Percentiles rank a stretch among this genome's conserved stretches.
phyloP scores from a whole-genome alignment of 2,888 invertebrate genomes.

The Anoplius nigerrimus region DNA sequence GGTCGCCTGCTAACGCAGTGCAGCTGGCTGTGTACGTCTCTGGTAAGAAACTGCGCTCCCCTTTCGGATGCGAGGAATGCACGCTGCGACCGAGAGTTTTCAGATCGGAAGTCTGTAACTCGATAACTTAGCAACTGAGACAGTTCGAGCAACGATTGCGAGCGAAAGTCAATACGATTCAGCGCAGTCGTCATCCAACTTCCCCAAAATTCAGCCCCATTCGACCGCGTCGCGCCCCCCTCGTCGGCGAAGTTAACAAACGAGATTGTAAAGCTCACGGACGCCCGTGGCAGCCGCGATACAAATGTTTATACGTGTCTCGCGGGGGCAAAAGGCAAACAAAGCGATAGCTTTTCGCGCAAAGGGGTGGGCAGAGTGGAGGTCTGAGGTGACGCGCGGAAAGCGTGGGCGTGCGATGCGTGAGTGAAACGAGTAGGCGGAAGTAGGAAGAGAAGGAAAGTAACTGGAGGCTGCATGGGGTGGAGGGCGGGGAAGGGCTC shows the following conservation, averaged over 20 bases:
- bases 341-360: constrained; percentile 47
- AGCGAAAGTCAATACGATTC: no score
- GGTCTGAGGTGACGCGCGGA: constrained; percentile 21
- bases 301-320: constrained; percentile 56
- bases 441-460: not conserved
- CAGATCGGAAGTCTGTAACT: no score
- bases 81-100: no score
- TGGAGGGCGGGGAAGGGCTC: constrained; percentile 14
- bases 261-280: constrained; percentile 9
- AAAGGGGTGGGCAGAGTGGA: not conserved
- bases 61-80: no score
- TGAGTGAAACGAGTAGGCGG: not conserved
- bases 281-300: constrained; percentile 31
- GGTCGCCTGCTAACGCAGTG: no score
- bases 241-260: constrained; percentile 2
- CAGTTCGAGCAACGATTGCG: no score
- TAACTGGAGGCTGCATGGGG: no score
- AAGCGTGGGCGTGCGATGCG: constrained; percentile 7
- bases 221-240: not conserved
- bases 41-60: no score
- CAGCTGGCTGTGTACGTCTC: no score
- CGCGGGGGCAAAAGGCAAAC: constrained; percentile 45
- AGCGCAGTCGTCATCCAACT: no score
- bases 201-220: not conserved
- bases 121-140: no score